A percentile compares a stretch with the other conserved stretches of the same genome.
phyloP scores from a whole-genome alignment of 2,888 invertebrate genomes.

The Brachyopa scutellaris region DNA sequence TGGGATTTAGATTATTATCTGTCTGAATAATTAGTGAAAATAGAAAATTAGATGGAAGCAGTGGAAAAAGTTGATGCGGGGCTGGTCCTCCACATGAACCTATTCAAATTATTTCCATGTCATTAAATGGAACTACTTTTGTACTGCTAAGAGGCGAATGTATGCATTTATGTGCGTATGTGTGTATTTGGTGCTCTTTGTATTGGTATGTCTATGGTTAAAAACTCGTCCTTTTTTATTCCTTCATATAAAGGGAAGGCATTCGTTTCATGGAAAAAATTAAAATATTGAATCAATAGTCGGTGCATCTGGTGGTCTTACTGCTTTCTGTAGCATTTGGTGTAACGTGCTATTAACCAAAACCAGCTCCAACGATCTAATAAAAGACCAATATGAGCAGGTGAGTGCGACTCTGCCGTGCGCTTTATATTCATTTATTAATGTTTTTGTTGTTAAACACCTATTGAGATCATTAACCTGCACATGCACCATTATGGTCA shows the following conservation, averaged over 20 bases:
- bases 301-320: too few relatives aligned
- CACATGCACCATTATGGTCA: slow-evolving; percentile 4
- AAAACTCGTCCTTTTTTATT: slow-evolving; percentile 6
- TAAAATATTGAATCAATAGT: too few relatives aligned
- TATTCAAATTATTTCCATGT: slow-evolving; percentile 70
- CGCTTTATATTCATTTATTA: too few relatives aligned
- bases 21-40: slow-evolving; percentile 67
- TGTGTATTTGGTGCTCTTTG: neutral
- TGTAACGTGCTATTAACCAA: too few relatives aligned
- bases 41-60: slow-evolving; percentile 65
- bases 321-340: too few relatives aligned
- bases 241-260: too few relatives aligned
- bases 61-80: slow-evolving; percentile 58
- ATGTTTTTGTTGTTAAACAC: neutral
- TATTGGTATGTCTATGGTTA: slow-evolving; percentile 7
- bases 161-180: slow-evolving; percentile 29
- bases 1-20: slow-evolving; percentile 68
- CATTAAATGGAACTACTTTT: slow-evolving; percentile 61
- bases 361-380: too few relatives aligned
- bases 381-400: too few relatives aligned
- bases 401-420: too few relatives aligned
- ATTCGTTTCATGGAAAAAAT: too few relatives aligned
- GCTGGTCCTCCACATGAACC: slow-evolving; percentile 47
- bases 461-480: slow-evolving; percentile 27
- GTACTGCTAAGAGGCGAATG: slow-evolving; percentile 8